Percentiles rank a stretch among this genome's conserved stretches.
Conservation (phyloP, 2,113 vertebrate species). For the Trochalopteron elliotii region DNA sequence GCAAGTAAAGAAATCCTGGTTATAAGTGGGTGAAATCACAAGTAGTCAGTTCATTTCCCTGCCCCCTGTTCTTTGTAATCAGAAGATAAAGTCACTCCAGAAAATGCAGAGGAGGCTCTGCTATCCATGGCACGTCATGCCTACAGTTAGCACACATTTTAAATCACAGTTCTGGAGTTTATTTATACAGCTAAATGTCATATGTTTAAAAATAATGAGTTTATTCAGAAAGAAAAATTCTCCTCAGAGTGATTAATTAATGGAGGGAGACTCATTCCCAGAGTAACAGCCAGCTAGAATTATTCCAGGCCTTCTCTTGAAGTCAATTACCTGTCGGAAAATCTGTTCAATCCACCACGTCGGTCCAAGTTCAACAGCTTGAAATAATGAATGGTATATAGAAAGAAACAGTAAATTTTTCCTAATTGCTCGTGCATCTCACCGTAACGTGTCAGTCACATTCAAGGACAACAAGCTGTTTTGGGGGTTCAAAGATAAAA, state of each 20-base stretch:
- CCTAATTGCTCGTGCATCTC: neutral
- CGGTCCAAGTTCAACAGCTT: constrained; percentile 35
- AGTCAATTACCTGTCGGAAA: constrained; percentile 62
- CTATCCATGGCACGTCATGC: neutral
- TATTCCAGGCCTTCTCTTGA: constrained; percentile 34
- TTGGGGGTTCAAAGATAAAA: neutral
- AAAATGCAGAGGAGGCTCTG: constrained; percentile 56
- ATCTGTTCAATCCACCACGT: neutral
- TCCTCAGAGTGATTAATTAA: constrained; percentile 55
- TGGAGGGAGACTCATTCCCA: constrained; percentile 18
- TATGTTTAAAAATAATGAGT: constrained; percentile 54
- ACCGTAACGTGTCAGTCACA: neutral
- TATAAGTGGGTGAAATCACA: constrained; percentile 18
- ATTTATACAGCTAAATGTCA: constrained; percentile 53
- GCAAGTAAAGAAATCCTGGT: neutral
- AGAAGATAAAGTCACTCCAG: constrained; percentile 34
- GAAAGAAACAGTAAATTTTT: neutral
- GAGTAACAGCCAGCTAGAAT: constrained; percentile 38
- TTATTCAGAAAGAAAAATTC: constrained; percentile 42
- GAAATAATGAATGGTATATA: neutral
- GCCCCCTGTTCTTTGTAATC: constrained; percentile 29
- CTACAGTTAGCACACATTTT: constrained; percentile 32
- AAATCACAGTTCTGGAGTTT: constrained; percentile 37
- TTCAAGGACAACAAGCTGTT: neutral
- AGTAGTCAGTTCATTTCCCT: constrained; percentile 12